These are phyloP conservation scores for Meta bourneti DNA, from an alignment of 2,888 invertebrate species.

Conservation along the genomic window DNA sequence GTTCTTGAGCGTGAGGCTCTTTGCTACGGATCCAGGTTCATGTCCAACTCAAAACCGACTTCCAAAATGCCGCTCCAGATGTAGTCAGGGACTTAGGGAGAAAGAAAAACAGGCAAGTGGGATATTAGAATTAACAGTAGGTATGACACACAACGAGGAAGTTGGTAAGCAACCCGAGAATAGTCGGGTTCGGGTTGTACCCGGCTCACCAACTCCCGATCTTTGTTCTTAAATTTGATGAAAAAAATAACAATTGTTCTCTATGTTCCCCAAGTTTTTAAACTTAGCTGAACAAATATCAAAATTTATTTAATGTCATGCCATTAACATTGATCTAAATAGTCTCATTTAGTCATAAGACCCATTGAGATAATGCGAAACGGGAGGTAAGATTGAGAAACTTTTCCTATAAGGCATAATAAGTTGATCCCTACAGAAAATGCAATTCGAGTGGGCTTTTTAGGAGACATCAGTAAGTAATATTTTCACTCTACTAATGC, in stretches of 20 bases:
- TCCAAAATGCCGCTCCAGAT: conserved; percentile 40
- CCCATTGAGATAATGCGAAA: background rate
- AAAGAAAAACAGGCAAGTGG: conserved; percentile 56
- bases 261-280: conserved; percentile 1
- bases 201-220: conserved; percentile 44
- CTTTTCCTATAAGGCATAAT: too few relatives aligned
- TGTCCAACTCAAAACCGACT: conserved; percentile 47
- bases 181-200: conserved; percentile 6
- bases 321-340: background rate
- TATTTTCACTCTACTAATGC: too few relatives aligned
- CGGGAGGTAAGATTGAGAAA: background rate
- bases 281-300: background rate
- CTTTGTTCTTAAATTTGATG: conserved; percentile 54
- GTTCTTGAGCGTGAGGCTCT: conserved; percentile 44
- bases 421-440: too few relatives aligned
- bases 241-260: background rate
- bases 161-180: conserved; percentile 49
- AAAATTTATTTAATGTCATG: background rate
- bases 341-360: background rate
- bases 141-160: conserved; percentile 58
- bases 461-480: too few relatives aligned
- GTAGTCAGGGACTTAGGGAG: conserved; percentile 58
- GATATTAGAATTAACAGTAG: conserved; percentile 55
- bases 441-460: too few relatives aligned
- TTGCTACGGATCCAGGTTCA: conserved; percentile 53